Evolutionary conservation across 2,113 vertebrate genomes (phyloP).

Genomic region (Polypterus bichir): DNA sequence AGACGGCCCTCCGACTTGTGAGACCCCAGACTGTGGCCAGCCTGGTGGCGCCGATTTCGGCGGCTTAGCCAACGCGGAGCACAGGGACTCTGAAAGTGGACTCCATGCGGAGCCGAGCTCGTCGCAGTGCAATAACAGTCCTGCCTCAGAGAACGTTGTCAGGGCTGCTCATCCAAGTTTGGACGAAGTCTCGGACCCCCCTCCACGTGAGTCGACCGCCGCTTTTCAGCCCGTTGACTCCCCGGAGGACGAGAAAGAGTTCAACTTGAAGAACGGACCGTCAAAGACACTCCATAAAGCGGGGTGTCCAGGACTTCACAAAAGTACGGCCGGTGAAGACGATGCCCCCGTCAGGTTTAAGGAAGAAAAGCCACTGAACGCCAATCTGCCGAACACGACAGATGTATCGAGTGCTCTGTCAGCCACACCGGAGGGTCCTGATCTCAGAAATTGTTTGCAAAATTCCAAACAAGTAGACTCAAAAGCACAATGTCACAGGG

Average conservation of each 20-base stretch:
- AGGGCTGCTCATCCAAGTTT: too few species aligned
- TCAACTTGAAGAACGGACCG: too few species aligned
- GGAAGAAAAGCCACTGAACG: constrained; percentile 14
- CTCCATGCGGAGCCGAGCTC: constrained; percentile 18
- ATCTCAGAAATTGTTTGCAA: too few species aligned
- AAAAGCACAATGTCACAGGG: constrained; percentile 1
- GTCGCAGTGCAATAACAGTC: not conserved
- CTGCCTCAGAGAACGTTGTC: too few species aligned
- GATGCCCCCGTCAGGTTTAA: constrained; percentile 30
- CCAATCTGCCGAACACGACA: too few species aligned
- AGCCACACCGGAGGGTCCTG: too few species aligned
- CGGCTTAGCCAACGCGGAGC: constrained; percentile 21
- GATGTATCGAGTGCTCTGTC: too few species aligned
- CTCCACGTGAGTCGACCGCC: too few species aligned
- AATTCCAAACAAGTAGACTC: not conserved
- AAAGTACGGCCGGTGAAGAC: constrained; percentile 14
- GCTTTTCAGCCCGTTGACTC: too few species aligned
- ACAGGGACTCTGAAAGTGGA: constrained; percentile 20
- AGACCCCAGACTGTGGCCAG: constrained; percentile 5
- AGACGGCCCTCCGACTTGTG: not conserved
- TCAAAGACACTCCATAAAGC: too few species aligned
- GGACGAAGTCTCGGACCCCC: too few species aligned
- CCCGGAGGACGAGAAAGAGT: too few species aligned
- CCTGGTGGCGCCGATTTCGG: not conserved
- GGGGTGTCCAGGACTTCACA: not conserved